Conservation (phyloP, 1,140 invertebrate species). For the Cotesia vestalis region DNA sequence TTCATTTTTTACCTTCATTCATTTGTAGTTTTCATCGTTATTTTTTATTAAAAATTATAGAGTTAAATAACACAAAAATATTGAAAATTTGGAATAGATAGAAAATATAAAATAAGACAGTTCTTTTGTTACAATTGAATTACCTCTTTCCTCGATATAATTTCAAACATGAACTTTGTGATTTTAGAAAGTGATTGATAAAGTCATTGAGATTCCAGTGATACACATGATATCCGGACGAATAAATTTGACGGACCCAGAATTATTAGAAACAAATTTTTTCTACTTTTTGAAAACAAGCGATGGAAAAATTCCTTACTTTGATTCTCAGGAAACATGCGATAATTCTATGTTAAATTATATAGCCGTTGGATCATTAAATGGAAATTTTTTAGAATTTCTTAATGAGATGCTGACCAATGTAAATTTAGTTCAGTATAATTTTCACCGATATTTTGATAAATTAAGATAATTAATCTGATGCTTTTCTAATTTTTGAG, state of each 20-base stretch:
- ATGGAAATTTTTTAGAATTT: conserved; percentile 68
- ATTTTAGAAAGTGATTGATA: conserved; percentile 73
- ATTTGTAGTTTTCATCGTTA: too few relatives aligned
- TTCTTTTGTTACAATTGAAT: too few relatives aligned
- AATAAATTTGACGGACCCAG: conserved; percentile 61
- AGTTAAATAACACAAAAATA: too few relatives aligned
- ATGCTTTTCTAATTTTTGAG: conserved; percentile 41
- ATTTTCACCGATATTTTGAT: neutral
- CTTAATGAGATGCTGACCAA: conserved; percentile 62
- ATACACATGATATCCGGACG: conserved; percentile 74
- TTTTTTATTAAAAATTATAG: too few relatives aligned
- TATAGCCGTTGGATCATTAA: conserved; percentile 70
- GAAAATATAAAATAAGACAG: too few relatives aligned
- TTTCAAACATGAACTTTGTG: neutral
- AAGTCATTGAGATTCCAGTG: conserved; percentile 72
- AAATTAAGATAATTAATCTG: conserved; percentile 2
- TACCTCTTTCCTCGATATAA: too few relatives aligned
- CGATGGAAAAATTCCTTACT: conserved; percentile 69
- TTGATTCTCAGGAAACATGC: conserved; percentile 65
- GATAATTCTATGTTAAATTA: conserved; percentile 71
- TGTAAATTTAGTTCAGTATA: conserved; percentile 43
- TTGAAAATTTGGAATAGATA: too few relatives aligned
- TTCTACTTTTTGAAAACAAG: conserved; percentile 74
- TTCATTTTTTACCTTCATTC: too few relatives aligned
- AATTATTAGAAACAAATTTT: conserved; percentile 67